Percentiles rank a stretch among this genome's conserved stretches.
These are phyloP conservation scores for Xanthorhoe spadicearia DNA, from an alignment of 2,888 invertebrate species.

Conservation along the genomic window DNA sequence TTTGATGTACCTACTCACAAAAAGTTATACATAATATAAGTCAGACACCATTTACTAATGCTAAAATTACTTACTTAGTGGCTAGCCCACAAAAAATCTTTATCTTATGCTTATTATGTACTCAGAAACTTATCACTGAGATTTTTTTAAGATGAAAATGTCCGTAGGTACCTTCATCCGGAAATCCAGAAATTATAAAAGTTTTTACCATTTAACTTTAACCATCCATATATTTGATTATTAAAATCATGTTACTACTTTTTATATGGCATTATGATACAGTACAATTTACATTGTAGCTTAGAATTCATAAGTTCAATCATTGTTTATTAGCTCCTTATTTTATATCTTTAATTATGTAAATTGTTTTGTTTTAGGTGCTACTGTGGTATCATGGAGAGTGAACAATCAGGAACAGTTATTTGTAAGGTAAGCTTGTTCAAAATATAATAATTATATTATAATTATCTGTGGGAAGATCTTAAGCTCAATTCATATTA, in stretches of 20 bases:
- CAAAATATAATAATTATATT: too few relatives aligned
- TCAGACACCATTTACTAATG: slow-evolving; percentile 11
- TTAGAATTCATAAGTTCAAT: too few relatives aligned
- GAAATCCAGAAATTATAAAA: not conserved
- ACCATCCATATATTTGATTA: too few relatives aligned
- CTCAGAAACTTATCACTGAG: not conserved
- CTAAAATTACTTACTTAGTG: slow-evolving; percentile 2
- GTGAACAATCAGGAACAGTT: slow-evolving; percentile 98
- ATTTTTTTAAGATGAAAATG: not conserved
- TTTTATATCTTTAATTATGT: not conserved
- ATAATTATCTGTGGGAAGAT: slow-evolving; percentile 23
- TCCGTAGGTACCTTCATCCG: not conserved
- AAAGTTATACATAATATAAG: slow-evolving; percentile 65
- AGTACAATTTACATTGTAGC: too few relatives aligned
- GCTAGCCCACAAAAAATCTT: slow-evolving; percentile 1
- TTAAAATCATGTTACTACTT: too few relatives aligned
- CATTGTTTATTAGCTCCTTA: too few relatives aligned
- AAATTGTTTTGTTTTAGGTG: slow-evolving; percentile 87
- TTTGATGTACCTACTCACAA: slow-evolving; percentile 79
- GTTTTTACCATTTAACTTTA: too few relatives aligned
- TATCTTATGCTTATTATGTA: not conserved
- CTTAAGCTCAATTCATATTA: not conserved
- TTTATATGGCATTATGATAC: too few relatives aligned
- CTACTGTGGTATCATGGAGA: slow-evolving; percentile 98
- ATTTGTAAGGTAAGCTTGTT: slow-evolving; percentile 93